Conservation (phyloP, 2,113 vertebrate species). For the Cephalophus harveyi region DNA sequence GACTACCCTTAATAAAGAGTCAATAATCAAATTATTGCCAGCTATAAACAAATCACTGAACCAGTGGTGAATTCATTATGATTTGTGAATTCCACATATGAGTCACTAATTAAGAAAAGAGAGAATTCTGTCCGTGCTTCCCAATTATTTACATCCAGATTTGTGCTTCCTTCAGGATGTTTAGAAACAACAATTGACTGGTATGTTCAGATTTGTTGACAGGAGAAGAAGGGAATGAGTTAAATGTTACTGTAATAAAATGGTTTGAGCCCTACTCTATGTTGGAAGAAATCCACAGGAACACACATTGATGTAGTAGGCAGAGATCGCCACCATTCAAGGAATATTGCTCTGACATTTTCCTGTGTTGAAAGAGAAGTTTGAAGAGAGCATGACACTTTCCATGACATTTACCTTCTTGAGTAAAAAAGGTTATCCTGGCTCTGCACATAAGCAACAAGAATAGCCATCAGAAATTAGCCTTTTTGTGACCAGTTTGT, state of each 20-base stretch:
- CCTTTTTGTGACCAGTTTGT: background rate
- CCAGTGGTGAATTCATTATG: background rate
- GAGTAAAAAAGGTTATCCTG: background rate
- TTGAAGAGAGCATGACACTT: background rate
- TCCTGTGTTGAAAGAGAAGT: background rate
- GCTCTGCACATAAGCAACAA: background rate
- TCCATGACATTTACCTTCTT: background rate
- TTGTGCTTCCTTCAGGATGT: background rate
- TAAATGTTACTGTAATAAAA: background rate
- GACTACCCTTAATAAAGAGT: background rate
- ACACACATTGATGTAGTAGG: too few relatives aligned
- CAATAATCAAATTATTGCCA: slow-evolving; percentile 17
- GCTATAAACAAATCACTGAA: background rate
- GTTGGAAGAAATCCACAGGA: background rate
- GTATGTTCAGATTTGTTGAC: background rate
- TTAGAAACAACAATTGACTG: background rate
- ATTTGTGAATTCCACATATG: background rate
- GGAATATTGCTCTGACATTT: background rate
- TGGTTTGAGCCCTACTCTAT: background rate
- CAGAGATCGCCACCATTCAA: background rate
- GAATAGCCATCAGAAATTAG: background rate
- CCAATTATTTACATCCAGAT: background rate
- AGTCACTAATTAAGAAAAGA: background rate
- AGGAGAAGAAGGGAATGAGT: background rate
- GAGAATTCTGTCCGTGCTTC: background rate